Percentiles rank a stretch among this genome's conserved stretches.
Evolutionary conservation across 2,888 invertebrate genomes (phyloP).

Genomic region (Phaedon cochleariae): DNA sequence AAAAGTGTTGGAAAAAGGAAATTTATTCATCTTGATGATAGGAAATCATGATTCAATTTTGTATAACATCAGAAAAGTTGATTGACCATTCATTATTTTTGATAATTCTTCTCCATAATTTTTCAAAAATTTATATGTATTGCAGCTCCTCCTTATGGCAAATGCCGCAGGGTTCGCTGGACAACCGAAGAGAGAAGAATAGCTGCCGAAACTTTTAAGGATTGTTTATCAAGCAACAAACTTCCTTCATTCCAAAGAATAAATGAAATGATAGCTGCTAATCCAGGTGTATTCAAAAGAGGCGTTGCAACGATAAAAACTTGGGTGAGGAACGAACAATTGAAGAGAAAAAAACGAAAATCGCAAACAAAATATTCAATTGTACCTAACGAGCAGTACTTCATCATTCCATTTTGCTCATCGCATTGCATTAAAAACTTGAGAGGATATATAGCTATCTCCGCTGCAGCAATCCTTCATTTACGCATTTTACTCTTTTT

Average conservation of each 20-base stretch:
- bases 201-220: neutral
- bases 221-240: neutral
- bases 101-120: too few species aligned
- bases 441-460: too few species aligned
- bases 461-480: too few species aligned
- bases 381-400: too few species aligned
- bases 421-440: too few species aligned
- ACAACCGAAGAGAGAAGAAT: neutral
- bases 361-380: too few species aligned
- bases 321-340: neutral
- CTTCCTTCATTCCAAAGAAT: neutral
- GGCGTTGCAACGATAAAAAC: slow-evolving; percentile 6
- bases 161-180: neutral
- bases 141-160: neutral
- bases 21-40: neutral
- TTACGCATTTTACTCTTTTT: too few species aligned
- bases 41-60: neutral
- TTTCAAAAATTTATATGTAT: neutral
- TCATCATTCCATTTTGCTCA: too few species aligned
- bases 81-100: neutral
- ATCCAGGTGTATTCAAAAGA: neutral
- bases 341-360: neutral
- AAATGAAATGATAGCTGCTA: slow-evolving; percentile 1
- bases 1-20: too few species aligned
- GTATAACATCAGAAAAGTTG: neutral